Conservation (phyloP, 2,797 vertebrate species). For the Octomys mimax region DNA sequence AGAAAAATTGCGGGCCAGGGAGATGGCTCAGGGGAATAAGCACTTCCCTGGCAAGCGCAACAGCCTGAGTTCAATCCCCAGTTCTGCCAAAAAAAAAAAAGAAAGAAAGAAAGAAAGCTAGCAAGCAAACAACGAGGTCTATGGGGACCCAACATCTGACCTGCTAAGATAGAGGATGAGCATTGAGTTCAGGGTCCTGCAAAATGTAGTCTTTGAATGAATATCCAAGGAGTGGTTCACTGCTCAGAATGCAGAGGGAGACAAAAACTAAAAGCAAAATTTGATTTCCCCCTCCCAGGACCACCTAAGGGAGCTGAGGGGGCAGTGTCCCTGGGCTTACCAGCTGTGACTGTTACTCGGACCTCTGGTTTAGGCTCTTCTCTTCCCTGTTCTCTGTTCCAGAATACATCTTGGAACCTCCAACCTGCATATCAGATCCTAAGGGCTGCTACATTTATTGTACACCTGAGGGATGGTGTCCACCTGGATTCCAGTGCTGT, state of each 20-base stretch:
- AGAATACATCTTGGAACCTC: conserved; percentile 76
- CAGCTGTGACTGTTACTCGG: not conserved
- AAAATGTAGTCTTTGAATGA: not conserved
- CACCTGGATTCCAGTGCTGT: conserved; percentile 50
- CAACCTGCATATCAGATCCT: conserved; percentile 54
- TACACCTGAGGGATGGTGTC: conserved; percentile 15
- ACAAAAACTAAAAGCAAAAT: not conserved
- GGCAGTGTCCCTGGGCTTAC: not conserved
- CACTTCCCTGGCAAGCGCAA: too few relatives aligned
- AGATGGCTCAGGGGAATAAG: too few relatives aligned
- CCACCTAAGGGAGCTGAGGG: not conserved
- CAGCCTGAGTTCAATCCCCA: too few relatives aligned
- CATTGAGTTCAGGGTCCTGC: not conserved
- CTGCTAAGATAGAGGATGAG: not conserved
- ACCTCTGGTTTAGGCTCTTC: not conserved
- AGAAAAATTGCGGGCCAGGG: not conserved
- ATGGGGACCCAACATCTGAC: not conserved
- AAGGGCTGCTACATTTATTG: conserved; percentile 50
- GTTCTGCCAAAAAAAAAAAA: too few relatives aligned
- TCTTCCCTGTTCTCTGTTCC: conserved; percentile 39
- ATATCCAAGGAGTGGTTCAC: not conserved
- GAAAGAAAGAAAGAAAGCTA: not conserved
- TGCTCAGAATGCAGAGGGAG: conserved; percentile 3
- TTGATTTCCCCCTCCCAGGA: not conserved
- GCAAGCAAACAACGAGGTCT: not conserved